Conservation (phyloP, 2,888 invertebrate genomes). For the Dendrolimus houi region DNA sequence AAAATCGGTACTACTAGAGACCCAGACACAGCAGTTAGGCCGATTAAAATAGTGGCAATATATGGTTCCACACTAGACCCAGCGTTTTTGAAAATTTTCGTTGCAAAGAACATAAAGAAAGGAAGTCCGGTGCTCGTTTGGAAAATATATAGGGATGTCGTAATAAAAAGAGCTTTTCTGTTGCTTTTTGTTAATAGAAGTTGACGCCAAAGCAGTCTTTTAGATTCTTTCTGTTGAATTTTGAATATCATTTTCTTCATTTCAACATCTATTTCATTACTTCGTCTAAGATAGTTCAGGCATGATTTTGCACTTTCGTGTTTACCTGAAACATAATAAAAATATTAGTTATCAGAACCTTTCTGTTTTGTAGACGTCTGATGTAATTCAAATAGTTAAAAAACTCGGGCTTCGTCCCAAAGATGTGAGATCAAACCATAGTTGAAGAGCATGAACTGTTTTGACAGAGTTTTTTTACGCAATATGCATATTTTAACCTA, state of each 20-base stretch:
- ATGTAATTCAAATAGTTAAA: no score
- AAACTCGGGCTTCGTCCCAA: no score
- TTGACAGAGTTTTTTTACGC: no score
- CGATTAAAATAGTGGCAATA: slow-evolving; percentile 29
- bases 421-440: no score
- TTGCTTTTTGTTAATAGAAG: slow-evolving; percentile 23
- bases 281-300: slow-evolving; percentile 7
- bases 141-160: slow-evolving; percentile 22
- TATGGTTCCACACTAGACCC: slow-evolving; percentile 29
- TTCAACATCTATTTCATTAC: slow-evolving; percentile 6
- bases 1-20: slow-evolving; percentile 27
- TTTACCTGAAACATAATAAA: no score
- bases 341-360: no score
- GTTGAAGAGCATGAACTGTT: no score
- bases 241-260: slow-evolving; percentile 9
- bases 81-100: slow-evolving; percentile 30
- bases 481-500: no score
- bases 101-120: slow-evolving; percentile 30
- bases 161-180: slow-evolving; percentile 27
- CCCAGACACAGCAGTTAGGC: slow-evolving; percentile 23
- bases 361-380: no score
- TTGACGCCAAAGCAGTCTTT: slow-evolving; percentile 7
- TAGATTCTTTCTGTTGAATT: slow-evolving; percentile 1
- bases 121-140: slow-evolving; percentile 32
- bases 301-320: slow-evolving; percentile 6